Conservation (phyloP, 1,140 invertebrate species). For the Drosophila bifasciata region DNA sequence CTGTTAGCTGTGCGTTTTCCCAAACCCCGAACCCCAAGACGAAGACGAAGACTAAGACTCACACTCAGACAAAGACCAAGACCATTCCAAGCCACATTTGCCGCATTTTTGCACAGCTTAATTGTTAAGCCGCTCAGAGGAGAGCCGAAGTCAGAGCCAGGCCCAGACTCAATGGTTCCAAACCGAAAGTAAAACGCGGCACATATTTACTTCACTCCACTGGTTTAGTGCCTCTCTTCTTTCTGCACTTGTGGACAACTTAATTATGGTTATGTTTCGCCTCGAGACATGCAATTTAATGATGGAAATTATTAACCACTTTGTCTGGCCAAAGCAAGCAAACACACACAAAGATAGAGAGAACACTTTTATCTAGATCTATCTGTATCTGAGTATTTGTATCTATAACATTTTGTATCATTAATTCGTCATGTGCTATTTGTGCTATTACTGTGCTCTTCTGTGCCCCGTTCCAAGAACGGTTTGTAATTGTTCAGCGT, state of each 20-base stretch:
- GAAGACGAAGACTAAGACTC: too few species aligned
- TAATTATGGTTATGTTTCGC: conserved; percentile 62
- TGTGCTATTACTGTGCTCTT: conserved; percentile 55
- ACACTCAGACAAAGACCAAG: not conserved
- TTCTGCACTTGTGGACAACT: conserved; percentile 74
- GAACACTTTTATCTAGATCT: too few species aligned
- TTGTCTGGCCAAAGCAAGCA: conserved; percentile 45
- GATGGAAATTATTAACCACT: conserved; percentile 59
- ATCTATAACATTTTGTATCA: conserved; percentile 55
- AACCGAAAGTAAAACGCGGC: conserved; percentile 72
- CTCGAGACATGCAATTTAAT: conserved; percentile 65
- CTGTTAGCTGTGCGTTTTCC: conserved; percentile 40
- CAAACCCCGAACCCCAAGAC: conserved; percentile 6
- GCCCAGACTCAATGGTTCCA: conserved; percentile 27
- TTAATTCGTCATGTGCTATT: conserved; percentile 76
- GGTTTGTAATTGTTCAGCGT: conserved; percentile 52
- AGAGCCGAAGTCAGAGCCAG: not conserved
- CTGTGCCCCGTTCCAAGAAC: conserved; percentile 73
- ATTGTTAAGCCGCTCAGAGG: conserved; percentile 42
- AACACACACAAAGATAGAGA: not conserved
- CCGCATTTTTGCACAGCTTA: conserved; percentile 70
- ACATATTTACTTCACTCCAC: conserved; percentile 23
- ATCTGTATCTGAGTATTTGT: conserved; percentile 16
- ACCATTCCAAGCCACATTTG: conserved; percentile 28
- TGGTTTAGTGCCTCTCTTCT: conserved; percentile 20